phyloP scores from a whole-genome alignment of 2,113 vertebrate species.

The Larimichthys crocea region DNA sequence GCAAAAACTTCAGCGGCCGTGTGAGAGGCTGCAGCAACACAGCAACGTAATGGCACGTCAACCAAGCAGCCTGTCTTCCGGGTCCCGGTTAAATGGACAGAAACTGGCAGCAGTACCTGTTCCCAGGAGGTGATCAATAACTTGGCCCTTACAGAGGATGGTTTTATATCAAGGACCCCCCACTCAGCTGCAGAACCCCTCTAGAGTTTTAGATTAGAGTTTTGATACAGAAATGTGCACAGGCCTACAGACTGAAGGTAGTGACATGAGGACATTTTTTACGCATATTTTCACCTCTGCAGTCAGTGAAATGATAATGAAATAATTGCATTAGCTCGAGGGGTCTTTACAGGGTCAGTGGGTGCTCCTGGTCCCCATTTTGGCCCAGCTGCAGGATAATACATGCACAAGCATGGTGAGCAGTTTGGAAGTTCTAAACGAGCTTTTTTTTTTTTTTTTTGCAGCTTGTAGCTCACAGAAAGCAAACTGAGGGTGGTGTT shows the following conservation, averaged over 20 bases:
- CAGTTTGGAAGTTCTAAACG: not conserved
- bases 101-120: constrained; percentile 51
- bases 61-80: constrained; percentile 75
- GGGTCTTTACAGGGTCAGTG: not conserved
- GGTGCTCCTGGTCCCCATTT: not conserved
- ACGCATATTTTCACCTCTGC: not conserved
- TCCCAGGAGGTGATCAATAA: constrained; percentile 39
- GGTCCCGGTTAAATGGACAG: constrained; percentile 57
- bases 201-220: no score
- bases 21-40: constrained; percentile 61
- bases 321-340: not conserved
- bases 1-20: constrained; percentile 72
- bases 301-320: not conserved
- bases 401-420: not conserved
- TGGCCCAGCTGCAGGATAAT: not conserved
- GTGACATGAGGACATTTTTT: not conserved
- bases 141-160: not conserved
- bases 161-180: not conserved
- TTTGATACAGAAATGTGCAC: not conserved
- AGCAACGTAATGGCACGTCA: constrained; percentile 80
- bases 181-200: not conserved
- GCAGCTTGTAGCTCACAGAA: not conserved
- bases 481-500: not conserved
- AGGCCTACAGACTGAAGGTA: not conserved
- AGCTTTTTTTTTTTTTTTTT: not conserved